These are phyloP conservation scores for Ganaspis brasiliensis DNA, from an alignment of 2,888 invertebrate genomes.

Conservation along the genomic window DNA sequence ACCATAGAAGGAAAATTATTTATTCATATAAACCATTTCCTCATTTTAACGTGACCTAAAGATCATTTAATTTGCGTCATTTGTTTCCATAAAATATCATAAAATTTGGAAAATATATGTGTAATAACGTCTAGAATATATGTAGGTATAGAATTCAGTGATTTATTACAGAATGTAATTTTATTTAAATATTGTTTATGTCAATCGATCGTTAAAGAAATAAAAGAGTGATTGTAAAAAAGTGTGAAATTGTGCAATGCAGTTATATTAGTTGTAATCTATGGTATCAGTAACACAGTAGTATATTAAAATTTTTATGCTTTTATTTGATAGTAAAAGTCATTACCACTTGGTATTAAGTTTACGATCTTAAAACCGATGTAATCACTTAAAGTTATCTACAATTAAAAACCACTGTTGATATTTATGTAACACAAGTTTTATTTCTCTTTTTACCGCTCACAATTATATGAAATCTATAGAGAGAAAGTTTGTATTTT, in stretches of 20 bases:
- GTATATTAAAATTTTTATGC: conserved; percentile 12
- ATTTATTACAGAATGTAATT: too few species aligned
- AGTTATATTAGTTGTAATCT: too few species aligned
- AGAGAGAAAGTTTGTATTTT: conserved; percentile 13
- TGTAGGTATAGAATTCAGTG: too few species aligned
- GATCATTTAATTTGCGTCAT: too few species aligned
- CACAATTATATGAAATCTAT: conserved; percentile 8
- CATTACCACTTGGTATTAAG: conserved; percentile 5
- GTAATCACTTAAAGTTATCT: conserved; percentile 12
- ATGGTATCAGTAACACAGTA: not conserved
- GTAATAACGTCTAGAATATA: too few species aligned
- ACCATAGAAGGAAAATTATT: too few species aligned
- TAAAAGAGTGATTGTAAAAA: not conserved
- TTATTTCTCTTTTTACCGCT: conserved; percentile 5
- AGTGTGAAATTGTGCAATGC: conserved; percentile 2
- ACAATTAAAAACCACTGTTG: conserved; percentile 4
- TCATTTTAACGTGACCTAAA: too few species aligned
- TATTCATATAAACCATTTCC: too few species aligned
- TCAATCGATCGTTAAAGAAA: not conserved
- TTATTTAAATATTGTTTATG: too few species aligned
- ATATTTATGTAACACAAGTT: conserved; percentile 5
- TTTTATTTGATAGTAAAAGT: conserved; percentile 18
- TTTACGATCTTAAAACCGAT: conserved; percentile 6
- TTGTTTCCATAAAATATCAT: too few species aligned
- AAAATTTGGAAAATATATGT: too few species aligned